These are phyloP conservation scores for Campoplex nolae DNA, from an alignment of 2,888 invertebrate genomes.

Conservation along the genomic window DNA sequence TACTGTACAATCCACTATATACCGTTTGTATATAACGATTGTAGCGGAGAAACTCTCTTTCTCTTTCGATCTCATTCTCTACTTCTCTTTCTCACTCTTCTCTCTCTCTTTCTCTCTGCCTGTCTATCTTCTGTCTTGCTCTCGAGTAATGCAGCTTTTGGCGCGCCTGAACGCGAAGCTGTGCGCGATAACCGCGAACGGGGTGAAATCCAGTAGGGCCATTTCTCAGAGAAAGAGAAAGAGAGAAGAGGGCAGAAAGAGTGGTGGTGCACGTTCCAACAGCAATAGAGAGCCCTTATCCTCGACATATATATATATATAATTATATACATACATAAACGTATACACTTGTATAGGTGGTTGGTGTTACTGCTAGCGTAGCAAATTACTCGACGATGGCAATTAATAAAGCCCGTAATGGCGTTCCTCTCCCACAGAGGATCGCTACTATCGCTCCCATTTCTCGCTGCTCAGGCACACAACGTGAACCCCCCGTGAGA, in stretches of 20 bases:
- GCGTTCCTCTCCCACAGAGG: conserved; percentile 74
- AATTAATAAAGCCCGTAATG: conserved; percentile 84
- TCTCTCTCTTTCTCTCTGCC: conserved; percentile 6
- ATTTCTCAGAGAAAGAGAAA: conserved; percentile 65
- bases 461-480: conserved; percentile 75
- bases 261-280: conserved; percentile 48
- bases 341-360: conserved; percentile 27
- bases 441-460: conserved; percentile 76
- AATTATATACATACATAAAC: conserved; percentile 13
- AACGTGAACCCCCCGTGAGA: conserved; percentile 33
- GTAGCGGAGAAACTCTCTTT: conserved; percentile 35
- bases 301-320: conserved; percentile 10
- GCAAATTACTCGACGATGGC: conserved; percentile 83
- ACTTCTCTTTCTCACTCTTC: conserved; percentile 32
- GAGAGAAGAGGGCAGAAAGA: conserved; percentile 20
- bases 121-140: conserved; percentile 31
- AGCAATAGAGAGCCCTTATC: conserved; percentile 38
- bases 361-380: conserved; percentile 69
- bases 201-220: conserved; percentile 63
- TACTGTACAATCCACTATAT: conserved; percentile 59
- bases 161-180: conserved; percentile 59
- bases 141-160: conserved; percentile 47
- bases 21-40: conserved; percentile 45
- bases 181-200: conserved; percentile 68
- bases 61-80: conserved; percentile 14